A percentile compares a stretch with the other conserved stretches of the same genome.
Evolutionary conservation across 2,888 invertebrate genomes (phyloP).

Genomic region (Drosophila cyrtoloma): DNA sequence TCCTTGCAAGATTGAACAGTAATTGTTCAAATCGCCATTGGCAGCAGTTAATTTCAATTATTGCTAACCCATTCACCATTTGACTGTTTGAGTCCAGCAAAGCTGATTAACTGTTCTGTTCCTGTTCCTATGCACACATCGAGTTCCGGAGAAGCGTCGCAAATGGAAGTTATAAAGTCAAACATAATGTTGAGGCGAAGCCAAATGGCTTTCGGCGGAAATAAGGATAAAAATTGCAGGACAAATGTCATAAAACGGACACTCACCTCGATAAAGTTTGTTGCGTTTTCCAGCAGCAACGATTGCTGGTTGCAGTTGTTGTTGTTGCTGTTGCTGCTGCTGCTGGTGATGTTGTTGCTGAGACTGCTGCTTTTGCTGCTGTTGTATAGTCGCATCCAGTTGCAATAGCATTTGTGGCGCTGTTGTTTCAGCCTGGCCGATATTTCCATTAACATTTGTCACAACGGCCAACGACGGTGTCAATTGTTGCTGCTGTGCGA

Average conservation of each 20-base stretch:
- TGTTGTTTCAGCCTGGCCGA: slow-evolving; percentile 60
- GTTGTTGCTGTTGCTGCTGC: slow-evolving; percentile 82
- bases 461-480: slow-evolving; percentile 50
- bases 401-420: slow-evolving; percentile 89
- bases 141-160: background rate
- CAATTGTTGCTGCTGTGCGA: slow-evolving; percentile 64
- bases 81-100: background rate
- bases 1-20: too few relatives aligned
- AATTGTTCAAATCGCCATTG: background rate
- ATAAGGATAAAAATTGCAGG: slow-evolving; percentile 53
- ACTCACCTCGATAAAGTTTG: slow-evolving; percentile 91
- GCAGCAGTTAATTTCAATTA: background rate
- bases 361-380: slow-evolving; percentile 53
- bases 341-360: slow-evolving; percentile 83
- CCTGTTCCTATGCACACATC: background rate
- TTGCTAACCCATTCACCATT: background rate
- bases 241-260: slow-evolving; percentile 79
- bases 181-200: slow-evolving; percentile 38
- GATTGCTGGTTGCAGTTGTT: slow-evolving; percentile 88
- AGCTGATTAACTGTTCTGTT: background rate
- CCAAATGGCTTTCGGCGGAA: slow-evolving; percentile 45
- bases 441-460: slow-evolving; percentile 73
- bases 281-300: slow-evolving; percentile 89
- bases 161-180: slow-evolving; percentile 20
- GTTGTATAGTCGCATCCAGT: slow-evolving; percentile 90